phyloP scores from a whole-genome alignment of 2,113 vertebrate genomes.

The Paradoxurus hermaphroditus region DNA sequence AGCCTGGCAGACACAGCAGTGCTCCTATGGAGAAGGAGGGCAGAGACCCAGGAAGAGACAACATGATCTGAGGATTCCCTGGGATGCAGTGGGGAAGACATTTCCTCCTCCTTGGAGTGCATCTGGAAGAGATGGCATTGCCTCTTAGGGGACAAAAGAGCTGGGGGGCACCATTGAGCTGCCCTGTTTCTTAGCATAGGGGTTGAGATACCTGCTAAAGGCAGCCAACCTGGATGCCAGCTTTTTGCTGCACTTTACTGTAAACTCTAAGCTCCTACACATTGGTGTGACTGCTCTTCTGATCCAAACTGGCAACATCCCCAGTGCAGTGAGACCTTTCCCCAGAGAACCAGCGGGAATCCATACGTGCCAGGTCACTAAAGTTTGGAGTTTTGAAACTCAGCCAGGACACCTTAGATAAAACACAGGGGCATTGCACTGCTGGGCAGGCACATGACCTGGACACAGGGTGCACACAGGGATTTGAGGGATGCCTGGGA shows the following conservation, averaged over 20 bases:
- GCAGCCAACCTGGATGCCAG: neutral
- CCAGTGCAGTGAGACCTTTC: neutral
- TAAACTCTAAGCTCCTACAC: neutral
- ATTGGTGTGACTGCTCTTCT: neutral
- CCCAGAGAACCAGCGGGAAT: neutral
- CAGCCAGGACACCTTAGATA: neutral
- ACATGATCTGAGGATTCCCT: neutral
- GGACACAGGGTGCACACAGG: neutral
- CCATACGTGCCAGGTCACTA: neutral
- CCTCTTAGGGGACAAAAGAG: neutral
- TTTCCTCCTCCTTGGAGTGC: neutral
- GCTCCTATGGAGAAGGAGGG: neutral
- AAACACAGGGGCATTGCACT: neutral
- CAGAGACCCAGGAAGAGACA: neutral
- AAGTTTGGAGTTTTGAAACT: neutral
- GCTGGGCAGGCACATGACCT: neutral
- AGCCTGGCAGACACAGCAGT: neutral
- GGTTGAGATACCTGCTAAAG: neutral
- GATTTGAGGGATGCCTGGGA: neutral
- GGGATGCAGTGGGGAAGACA: neutral
- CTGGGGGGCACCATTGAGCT: neutral
- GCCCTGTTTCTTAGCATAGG: neutral
- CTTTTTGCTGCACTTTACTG: neutral
- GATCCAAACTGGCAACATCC: neutral
- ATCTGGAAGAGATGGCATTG: neutral